Conservation (phyloP, 1,140 invertebrate species). For the Steinernema feltiae region DNA sequence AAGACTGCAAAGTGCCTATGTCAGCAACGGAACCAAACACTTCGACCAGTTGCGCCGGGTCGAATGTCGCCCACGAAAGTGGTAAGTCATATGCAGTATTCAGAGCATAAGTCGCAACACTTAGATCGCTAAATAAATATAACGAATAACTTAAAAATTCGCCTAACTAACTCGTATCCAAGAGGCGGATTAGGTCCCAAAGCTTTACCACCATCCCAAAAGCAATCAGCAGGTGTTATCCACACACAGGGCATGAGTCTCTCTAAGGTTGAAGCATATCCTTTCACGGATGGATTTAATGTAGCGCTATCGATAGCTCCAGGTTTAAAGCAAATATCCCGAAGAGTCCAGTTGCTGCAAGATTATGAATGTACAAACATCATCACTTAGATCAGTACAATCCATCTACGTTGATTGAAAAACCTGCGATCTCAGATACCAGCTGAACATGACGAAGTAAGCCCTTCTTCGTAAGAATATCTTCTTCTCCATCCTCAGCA, state of each 20-base stretch:
- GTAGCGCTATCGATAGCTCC: not conserved
- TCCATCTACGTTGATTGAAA: not conserved
- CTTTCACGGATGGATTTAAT: not conserved
- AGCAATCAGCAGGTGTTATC: not conserved
- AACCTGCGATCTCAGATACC: not conserved
- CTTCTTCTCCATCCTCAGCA: not conserved
- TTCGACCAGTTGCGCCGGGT: not conserved
- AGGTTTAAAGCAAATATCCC: not conserved
- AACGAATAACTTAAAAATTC: not conserved
- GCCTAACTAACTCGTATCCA: not conserved
- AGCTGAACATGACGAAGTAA: not conserved
- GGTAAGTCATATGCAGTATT: not conserved
- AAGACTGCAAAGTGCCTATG: not conserved
- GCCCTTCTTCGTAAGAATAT: not conserved
- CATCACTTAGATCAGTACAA: no score
- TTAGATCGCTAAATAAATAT: not conserved
- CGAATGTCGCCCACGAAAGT: not conserved
- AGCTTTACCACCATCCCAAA: not conserved
- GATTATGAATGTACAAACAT: no score
- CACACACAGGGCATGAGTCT: not conserved
- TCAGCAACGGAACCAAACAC: not conserved
- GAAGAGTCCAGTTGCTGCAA: slow-evolving; percentile 9
- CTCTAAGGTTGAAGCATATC: not conserved
- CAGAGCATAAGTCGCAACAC: not conserved
- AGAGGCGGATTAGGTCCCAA: not conserved